phyloP scores from a whole-genome alignment of 2,797 vertebrate species.

The Pantherophis vulpinus region DNA sequence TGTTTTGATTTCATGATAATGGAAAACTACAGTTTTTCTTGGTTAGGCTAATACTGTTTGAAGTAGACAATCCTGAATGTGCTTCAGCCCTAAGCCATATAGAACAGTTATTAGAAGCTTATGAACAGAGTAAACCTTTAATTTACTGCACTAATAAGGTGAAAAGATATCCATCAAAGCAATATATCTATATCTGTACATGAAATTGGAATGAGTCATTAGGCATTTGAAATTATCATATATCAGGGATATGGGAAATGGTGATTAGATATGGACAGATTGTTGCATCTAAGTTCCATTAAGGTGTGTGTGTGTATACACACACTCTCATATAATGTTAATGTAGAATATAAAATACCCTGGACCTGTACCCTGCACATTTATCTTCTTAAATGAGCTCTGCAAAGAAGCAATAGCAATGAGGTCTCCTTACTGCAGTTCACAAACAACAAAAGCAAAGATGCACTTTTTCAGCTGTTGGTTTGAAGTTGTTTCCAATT shows the following conservation, averaged over 20 bases:
- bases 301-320: neutral
- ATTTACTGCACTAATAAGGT: neutral
- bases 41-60: neutral
- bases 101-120: neutral
- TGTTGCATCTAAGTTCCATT: neutral
- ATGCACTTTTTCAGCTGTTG: neutral
- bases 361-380: neutral
- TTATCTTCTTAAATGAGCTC: neutral
- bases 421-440: neutral
- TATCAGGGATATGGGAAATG: neutral
- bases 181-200: neutral
- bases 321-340: neutral
- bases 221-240: neutral
- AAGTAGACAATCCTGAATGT: neutral
- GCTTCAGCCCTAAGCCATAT: neutral
- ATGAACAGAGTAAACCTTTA: neutral
- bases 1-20: neutral
- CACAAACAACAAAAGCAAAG: neutral
- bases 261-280: neutral
- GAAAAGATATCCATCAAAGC: neutral
- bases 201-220: neutral
- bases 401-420: neutral
- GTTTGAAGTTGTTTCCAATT: neutral
- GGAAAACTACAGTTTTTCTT: neutral
- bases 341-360: neutral